Evolutionary conservation across 2,797 vertebrate species (phyloP), one percentile per base, ranked within the genome.

Genomic region (Oreochromis grahami): DNA sequence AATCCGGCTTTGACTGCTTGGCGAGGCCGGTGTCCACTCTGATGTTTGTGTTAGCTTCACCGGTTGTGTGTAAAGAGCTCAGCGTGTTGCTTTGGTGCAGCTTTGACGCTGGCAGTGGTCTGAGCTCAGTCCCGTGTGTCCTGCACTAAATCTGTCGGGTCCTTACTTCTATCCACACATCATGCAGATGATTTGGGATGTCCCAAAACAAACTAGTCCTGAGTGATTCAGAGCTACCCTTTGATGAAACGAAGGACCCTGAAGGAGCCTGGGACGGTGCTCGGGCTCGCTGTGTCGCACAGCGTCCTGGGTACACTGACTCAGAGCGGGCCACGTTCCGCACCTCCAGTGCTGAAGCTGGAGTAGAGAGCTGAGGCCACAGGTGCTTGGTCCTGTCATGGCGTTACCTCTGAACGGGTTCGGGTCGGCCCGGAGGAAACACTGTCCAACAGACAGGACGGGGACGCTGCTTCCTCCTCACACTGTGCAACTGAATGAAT

Each of bases 401-500:
- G 10, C 58, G 32, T 36, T 36, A 63, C 32, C 58, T 19, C 32
- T n/a, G 17, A 63, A 63, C 3, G 17, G 36, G 17, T 36, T 63
- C 2, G 2, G 9, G 58, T 60, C 6, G 5, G 17, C 17, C 32
- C 0, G 2, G 58, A n/a, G 4, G 32, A 63, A 63, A 63, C 9
- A 11, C 58, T 63, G 58, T 34, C 32, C 14, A 19, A 60, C 56
- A 34, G 9, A 34, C 56, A 36, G 58, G 58, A 63, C 32, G 0
- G 4, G 32, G 58, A 36, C 1, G 58, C 58, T 1, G 58, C 17
- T 60, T 60, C 56, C 29, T 11, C 15, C 29, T 56, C 17, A 60
- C 58, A 60, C 58, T 5, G 58, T n/a, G 56, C 15, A 60, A 17
- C 29, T 0, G 29, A 34, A 2, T 0, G 12, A 36, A 41, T 41